Evolutionary conservation across 2,113 vertebrate genomes (phyloP), one percentile per base, ranked within the genome.

Genomic region (Phrynocephalus versicolor): DNA sequence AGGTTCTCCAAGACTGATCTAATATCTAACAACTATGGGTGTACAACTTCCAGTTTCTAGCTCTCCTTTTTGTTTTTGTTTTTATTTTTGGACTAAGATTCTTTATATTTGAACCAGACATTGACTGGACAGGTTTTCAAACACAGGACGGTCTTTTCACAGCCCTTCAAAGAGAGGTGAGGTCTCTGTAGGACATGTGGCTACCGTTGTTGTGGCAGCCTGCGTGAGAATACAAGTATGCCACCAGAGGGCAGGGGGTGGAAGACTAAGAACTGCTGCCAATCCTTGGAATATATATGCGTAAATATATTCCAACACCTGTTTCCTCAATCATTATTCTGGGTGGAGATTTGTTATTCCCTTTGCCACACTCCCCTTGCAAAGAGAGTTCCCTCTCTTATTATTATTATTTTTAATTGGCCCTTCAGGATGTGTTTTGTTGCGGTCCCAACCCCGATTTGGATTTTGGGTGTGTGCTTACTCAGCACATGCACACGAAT

Each of bases 291-390:
- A 64, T 45, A 7, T 55, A 64, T 25, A 69, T 72, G 37, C 69
- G 9, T 64, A 41, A 64, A 45, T 27, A 60, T 33, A 27, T 80
- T 85, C 84, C 76, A 27, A 51, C 84, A 85, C 78, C 84, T 85
- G 77, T 85, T 85, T 85, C 84, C 84, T 73, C 60, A 80, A 57
- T 65, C 58, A 51, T 85, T 85, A 51, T 80, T 80, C 70, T 45
- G 60, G 77, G 77, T 16, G 57, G 57, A 80, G 64, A 79, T 14
- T 72, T 73, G 21, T 72, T 80, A n/a, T 79, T 64, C 77, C 77
- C 84, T 73, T 72, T 85, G 84, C 77, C 77, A 80, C 37, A 85
- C 57, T 73, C 77, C 57, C 39, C 37, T 85, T 73, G 13, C 45
- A 33, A 19, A 64, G 33, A 65, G 65, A 79, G 25, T 41, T 30